Base-by-base conservation (phyloP, 2,888 invertebrate species). In the Nymphalis c-album region DNA sequence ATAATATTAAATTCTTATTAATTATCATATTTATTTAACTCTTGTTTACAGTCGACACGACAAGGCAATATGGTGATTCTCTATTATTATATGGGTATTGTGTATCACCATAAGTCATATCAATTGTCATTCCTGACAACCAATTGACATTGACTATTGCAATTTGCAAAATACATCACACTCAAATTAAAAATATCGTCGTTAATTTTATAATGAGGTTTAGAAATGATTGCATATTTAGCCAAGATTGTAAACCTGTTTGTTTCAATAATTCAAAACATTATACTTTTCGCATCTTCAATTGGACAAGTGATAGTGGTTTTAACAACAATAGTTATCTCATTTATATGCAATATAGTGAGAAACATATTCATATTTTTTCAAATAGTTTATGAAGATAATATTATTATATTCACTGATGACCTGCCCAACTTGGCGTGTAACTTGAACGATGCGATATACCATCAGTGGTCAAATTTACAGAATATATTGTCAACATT, bases 381-480 rank as follows among this genome's bases (percentile, higher is more conserved):
- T 67, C 81, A 85, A 79, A 88, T 92, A 70, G 80, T 91, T 10
- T 91, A 91, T 70, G 91, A 92, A 82, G 92, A 92, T 72, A 92
- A 92, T 77, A 68, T 83, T 60, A 73, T 77, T 22, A 78, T 87
- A 74, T 84, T 92, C 71, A 84, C 86, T 35, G 91, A 91, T 79
- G 88, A 90, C 60, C 75, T 92, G 74, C 91, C 92, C 7, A 80
- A 71, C 31, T 59, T 74, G 40, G 61, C 73, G 45, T 67, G 51
- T 26, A 67, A 71, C 53, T 60, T 74, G 16, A 66, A 72, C 18
- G 75, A 77, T 10, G 65, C 66, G 60, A 51, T 76, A 47, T 53
- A 35, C 57, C 47, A 68, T 57, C 77, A 75, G 35, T 74, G 69
- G 67, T 53, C 31, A 4, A 60, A 66, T 63, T 22, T 88, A 40